Base-by-base conservation (phyloP, 2,113 vertebrate species). In the Ailuropoda melanoleuca region DNA sequence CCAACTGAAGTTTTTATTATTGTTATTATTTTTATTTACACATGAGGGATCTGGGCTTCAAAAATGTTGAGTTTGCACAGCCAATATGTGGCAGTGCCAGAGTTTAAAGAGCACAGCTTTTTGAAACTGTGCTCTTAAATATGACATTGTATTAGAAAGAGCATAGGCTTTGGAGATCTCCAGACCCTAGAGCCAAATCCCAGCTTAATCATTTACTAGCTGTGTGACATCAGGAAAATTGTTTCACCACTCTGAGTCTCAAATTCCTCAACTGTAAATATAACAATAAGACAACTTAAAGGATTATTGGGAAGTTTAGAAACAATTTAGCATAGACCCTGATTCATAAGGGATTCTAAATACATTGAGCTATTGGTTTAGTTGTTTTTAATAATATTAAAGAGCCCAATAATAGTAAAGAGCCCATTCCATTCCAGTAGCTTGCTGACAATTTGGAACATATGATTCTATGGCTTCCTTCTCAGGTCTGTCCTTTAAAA, bases 341-440 rank as follows among this genome's bases (percentile, higher is more conserved):
- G 18, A 56, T 88, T 89, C 21, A n/a, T 31, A 92, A 87, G n/a
- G 14, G 21, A 92, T 46, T 82, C 80, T 88, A 56, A 58, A 88
- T 62, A 46, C 34, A 64, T 19, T 64, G 9, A 96, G 2, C 4
- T n/a, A 64, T 95, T 92, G 11, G 81, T 86, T 96, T 88, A 85
- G 60, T 80, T 80, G 55, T 90, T 91, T 18, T 88, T 84, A 89
- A 74, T 86, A 77, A 97, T 81, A 46, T 77, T 50, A 64, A 85
- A 50, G n/a, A 74, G 26, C 60, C 37, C 53, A 93, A 1, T 50
- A 58, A 89, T 68, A 6, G 2, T 53, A 19, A 74, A 60, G 43
- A 55, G 11, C 5, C 10, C 23, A 26, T 68, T 86, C 43, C 23
- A 34, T 66, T 78, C 31, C 21, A 43, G 34, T 15, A 92, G 24